phyloP scores from a whole-genome alignment of 2,113 vertebrate genomes.

The Tragelaphus scriptus region DNA sequence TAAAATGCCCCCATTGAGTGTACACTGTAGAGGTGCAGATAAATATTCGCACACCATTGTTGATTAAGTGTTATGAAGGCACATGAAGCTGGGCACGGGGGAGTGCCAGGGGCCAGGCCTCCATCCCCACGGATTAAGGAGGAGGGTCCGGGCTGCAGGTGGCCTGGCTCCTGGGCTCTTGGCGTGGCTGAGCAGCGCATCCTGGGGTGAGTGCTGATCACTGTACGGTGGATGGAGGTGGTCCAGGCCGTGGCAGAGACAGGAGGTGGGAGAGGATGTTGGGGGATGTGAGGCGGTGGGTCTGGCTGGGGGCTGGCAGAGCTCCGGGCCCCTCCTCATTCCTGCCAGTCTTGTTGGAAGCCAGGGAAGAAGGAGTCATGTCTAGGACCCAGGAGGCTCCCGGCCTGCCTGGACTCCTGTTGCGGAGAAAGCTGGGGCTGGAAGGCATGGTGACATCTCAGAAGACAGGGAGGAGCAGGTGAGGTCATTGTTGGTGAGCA shows the following conservation, averaged over 20 bases:
- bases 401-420: not conserved
- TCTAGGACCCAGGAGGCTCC: accelerated
- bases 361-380: not conserved
- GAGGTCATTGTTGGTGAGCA: not conserved
- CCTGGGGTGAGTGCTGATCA: not conserved
- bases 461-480: not conserved
- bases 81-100: not conserved
- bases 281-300: accelerated
- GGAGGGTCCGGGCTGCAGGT: not conserved
- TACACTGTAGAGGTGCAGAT: not conserved
- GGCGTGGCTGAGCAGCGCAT: accelerated
- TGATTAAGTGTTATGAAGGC: too few relatives aligned
- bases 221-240: not conserved
- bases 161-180: not conserved
- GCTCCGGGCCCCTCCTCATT: not conserved
- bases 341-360: not conserved
- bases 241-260: not conserved
- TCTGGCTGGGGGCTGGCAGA: not conserved
- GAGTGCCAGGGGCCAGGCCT: not conserved
- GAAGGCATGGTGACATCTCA: not conserved
- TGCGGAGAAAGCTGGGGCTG: accelerated
- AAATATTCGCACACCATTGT: accelerated
- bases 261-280: too few relatives aligned
- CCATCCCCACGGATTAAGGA: accelerated
- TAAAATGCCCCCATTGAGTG: not conserved